Evolutionary conservation across 2,888 invertebrate species (phyloP).

Genomic region (Acleris sparsana): DNA sequence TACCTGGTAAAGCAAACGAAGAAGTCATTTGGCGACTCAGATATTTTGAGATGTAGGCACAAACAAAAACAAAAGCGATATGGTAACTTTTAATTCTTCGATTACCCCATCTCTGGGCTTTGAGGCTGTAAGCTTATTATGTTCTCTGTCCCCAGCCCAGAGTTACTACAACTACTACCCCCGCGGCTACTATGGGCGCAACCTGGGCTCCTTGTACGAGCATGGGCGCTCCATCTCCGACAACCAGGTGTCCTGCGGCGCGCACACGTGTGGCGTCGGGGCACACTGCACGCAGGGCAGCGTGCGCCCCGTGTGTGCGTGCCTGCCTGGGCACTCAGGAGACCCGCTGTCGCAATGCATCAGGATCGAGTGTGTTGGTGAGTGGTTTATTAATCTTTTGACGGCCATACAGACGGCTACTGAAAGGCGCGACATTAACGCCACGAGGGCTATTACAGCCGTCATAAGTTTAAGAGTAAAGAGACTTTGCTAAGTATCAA

Average conservation of each 20-base stretch:
- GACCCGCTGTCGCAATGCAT: constrained; percentile 90
- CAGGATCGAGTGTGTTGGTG: constrained; percentile 88
- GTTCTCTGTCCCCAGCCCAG: constrained; percentile 53
- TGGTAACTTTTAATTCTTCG: no score
- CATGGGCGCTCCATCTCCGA: constrained; percentile 76
- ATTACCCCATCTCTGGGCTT: no score
- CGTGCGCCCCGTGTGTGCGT: constrained; percentile 91
- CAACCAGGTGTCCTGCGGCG: constrained; percentile 76
- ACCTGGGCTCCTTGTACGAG: constrained; percentile 59
- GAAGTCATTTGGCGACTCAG: no score
- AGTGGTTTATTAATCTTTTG: constrained; percentile 46
- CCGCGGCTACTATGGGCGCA: constrained; percentile 64
- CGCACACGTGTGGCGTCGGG: constrained; percentile 86
- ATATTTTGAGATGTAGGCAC: no score
- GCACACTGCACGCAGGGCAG: constrained; percentile 87
- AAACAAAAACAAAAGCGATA: no score
- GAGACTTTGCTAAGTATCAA: no score
- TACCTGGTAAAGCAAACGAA: no score
- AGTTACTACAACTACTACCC: constrained; percentile 67
- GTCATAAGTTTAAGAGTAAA: no score
- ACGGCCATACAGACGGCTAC: no score
- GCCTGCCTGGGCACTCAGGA: constrained; percentile 90
- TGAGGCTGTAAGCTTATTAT: no score
- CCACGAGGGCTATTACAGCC: no score
- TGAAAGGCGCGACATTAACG: no score